Evolutionary conservation across 2,888 invertebrate genomes (phyloP).

Genomic region (Cyaniris semiargus): DNA sequence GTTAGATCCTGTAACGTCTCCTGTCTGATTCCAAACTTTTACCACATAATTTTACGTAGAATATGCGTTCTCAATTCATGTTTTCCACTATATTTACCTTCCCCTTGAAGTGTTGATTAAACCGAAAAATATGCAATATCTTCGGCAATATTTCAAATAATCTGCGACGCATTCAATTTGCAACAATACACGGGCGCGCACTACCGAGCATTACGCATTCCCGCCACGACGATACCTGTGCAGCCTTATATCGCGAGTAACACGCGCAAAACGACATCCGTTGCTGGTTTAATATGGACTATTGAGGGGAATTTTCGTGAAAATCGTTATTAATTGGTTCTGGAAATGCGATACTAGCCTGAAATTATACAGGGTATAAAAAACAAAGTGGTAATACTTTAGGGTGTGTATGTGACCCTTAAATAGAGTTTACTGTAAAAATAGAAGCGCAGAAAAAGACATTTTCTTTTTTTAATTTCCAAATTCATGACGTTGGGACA

Average conservation of each 20-base stretch:
- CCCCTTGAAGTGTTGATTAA: background rate
- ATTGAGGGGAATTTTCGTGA: background rate
- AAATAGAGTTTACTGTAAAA: too few relatives aligned
- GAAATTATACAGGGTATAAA: too few relatives aligned
- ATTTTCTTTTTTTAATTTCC: too few relatives aligned
- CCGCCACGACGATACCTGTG: conserved; percentile 61
- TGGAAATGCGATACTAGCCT: background rate
- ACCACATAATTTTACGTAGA: too few relatives aligned
- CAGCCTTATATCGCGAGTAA: conserved; percentile 36
- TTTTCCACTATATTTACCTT: background rate
- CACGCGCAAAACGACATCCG: conserved; percentile 39
- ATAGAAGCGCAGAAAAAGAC: too few relatives aligned
- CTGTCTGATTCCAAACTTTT: too few relatives aligned
- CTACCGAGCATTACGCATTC: conserved; percentile 77
- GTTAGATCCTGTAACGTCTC: too few relatives aligned
- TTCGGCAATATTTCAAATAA: conserved; percentile 14
- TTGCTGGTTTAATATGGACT: conserved; percentile 32
- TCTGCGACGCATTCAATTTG: conserved; percentile 39
- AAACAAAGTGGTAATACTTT: too few relatives aligned
- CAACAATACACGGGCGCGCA: conserved; percentile 66
- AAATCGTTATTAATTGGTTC: background rate
- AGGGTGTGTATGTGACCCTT: too few relatives aligned
- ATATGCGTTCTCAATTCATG: too few relatives aligned
- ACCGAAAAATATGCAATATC: conserved; percentile 20
- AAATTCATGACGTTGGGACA: too few relatives aligned